Conservation (phyloP, 2,797 vertebrate species). For the Heteromormyrus szaboi region DNA sequence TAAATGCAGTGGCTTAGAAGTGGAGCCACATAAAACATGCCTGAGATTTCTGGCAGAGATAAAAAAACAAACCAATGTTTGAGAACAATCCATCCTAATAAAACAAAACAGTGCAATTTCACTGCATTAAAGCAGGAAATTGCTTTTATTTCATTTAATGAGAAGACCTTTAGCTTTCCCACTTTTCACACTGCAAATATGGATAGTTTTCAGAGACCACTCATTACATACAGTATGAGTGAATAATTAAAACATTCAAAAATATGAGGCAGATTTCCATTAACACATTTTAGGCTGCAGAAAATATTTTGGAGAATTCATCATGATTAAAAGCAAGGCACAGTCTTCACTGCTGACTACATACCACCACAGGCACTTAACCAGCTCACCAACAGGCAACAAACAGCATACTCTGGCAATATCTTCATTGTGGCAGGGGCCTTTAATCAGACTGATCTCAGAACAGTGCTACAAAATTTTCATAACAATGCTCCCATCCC, state of each 20-base stretch:
- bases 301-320: background rate
- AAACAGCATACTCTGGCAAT: background rate
- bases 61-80: background rate
- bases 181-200: background rate
- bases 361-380: background rate
- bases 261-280: background rate
- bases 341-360: background rate
- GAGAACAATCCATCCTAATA: background rate
- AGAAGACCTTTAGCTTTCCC: background rate
- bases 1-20: background rate
- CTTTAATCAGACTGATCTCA: background rate
- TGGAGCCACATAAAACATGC: background rate
- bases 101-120: background rate
- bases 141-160: background rate
- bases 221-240: background rate
- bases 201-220: background rate
- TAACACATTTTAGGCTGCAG: background rate
- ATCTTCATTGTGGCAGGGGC: background rate
- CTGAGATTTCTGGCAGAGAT: background rate
- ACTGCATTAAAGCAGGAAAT: background rate
- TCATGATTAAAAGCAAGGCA: background rate
- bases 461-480: background rate
- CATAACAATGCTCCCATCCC: background rate
- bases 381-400: background rate
- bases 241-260: background rate